These are phyloP conservation scores for Xenopus tropicalis DNA, from an alignment of 2,113 vertebrate species.

Conservation along the genomic window DNA sequence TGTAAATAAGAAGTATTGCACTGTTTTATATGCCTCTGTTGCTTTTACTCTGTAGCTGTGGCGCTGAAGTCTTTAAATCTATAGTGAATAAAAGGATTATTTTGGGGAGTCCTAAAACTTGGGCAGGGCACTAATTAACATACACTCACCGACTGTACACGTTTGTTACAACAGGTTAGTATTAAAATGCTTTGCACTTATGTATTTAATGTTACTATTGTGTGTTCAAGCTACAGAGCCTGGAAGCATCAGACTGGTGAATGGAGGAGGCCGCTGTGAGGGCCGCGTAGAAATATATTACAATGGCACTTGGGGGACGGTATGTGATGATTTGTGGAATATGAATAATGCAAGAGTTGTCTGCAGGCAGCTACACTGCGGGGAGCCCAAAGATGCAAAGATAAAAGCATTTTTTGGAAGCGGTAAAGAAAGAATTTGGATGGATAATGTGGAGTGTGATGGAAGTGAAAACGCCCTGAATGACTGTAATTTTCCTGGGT, in stretches of 20 bases:
- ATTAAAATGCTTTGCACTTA: no score
- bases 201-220: not conserved
- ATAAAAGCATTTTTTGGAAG: conserved; percentile 52
- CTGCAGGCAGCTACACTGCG: conserved; percentile 68
- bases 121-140: no score
- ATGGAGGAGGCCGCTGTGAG: conserved; percentile 36
- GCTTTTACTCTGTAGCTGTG: no score
- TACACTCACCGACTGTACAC: no score
- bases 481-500: conserved; percentile 59
- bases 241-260: conserved; percentile 54
- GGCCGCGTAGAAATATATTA: conserved; percentile 76
- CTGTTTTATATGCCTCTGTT: no score
- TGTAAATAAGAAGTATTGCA: no score
- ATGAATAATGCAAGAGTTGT: conserved; percentile 65
- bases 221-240: not conserved
- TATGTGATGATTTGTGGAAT: conserved; percentile 74
- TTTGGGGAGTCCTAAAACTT: no score
- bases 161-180: no score
- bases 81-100: no score
- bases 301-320: conserved; percentile 68
- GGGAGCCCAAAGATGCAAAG: conserved; percentile 54
- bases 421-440: conserved; percentile 68
- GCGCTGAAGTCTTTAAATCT: no score
- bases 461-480: conserved; percentile 64
- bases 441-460: conserved; percentile 67